Percentiles rank a stretch among this genome's conserved stretches.
These are phyloP conservation scores for Sycobia sp. DNA, from an alignment of 1,140 invertebrate species.

Conservation along the genomic window DNA sequence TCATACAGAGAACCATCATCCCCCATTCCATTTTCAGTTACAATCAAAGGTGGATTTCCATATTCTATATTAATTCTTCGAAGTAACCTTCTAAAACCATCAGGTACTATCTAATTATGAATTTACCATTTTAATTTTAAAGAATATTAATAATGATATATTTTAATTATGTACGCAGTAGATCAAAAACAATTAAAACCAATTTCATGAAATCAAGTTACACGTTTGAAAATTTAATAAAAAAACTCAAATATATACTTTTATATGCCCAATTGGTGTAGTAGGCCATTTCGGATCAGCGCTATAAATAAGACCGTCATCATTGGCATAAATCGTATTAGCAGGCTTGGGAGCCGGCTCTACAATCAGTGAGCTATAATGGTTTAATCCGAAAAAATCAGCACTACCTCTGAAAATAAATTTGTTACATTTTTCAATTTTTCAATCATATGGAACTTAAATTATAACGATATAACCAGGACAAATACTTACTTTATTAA, in stretches of 20 bases:
- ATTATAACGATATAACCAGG: no score
- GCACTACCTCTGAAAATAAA: no score
- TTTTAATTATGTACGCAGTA: not conserved
- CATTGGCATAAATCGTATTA: slow-evolving; percentile 39
- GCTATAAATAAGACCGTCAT: slow-evolving; percentile 49
- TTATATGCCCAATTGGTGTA: not conserved
- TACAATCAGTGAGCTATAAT: slow-evolving; percentile 60
- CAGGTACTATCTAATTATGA: slow-evolving; percentile 54
- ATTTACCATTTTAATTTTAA: no score
- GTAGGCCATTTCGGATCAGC: not conserved
- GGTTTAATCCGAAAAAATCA: no score
- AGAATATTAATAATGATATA: not conserved
- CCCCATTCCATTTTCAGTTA: slow-evolving; percentile 74
- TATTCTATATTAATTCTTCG: slow-evolving; percentile 69
- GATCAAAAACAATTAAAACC: no score
- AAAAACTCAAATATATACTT: not conserved
- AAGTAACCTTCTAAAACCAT: slow-evolving; percentile 64
- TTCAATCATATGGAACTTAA: no score
- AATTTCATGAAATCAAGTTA: no score
- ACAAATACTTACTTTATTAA: slow-evolving; percentile 42
- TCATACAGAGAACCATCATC: slow-evolving; percentile 39
- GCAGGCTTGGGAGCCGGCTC: slow-evolving; percentile 42
- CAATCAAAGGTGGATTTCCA: slow-evolving; percentile 66
- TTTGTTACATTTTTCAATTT: no score
- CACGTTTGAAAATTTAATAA: no score